phyloP scores from a whole-genome alignment of 2,888 invertebrate species.

The Polydrusus cervinus region DNA sequence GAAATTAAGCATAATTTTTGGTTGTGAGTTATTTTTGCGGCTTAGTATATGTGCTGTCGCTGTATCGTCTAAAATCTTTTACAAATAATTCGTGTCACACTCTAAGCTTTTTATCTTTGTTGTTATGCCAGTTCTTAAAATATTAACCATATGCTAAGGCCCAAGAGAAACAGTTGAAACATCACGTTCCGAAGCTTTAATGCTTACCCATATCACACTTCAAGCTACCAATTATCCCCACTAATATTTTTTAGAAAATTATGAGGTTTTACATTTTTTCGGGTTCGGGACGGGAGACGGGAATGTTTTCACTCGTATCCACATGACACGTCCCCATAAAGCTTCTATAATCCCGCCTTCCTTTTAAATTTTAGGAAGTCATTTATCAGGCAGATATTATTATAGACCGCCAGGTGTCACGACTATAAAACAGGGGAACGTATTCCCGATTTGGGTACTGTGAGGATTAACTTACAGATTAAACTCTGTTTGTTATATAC shows the following conservation, averaged over 20 bases:
- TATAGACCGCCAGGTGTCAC: constrained; percentile 67
- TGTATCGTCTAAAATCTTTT: neutral
- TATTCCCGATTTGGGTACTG: constrained; percentile 34
- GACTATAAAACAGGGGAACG: constrained; percentile 44
- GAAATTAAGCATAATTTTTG: too few species aligned
- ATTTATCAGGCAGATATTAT: constrained; percentile 70
- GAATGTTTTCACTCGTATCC: constrained; percentile 22
- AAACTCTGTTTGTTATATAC: constrained; percentile 42
- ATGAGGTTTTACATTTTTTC: constrained; percentile 32
- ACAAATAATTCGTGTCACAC: constrained; percentile 18
- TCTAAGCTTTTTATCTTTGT: constrained; percentile 47
- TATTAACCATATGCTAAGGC: constrained; percentile 47
- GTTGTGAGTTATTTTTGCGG: too few species aligned
- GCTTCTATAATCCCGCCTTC: constrained; percentile 69
- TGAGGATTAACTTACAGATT: constrained; percentile 32
- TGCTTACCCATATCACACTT: constrained; percentile 16
- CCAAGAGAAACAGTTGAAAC: constrained; percentile 43
- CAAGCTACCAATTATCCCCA: constrained; percentile 15
- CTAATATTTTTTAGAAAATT: constrained; percentile 40
- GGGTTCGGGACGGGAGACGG: constrained; percentile 18
- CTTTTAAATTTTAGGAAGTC: constrained; percentile 72
- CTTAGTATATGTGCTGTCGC: neutral
- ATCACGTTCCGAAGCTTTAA: constrained; percentile 47
- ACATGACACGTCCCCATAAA: constrained; percentile 53
- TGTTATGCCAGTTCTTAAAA: constrained; percentile 46